Base-by-base conservation (phyloP, 2,113 vertebrate genomes). In the Cyphomyrus discorhynchus region DNA sequence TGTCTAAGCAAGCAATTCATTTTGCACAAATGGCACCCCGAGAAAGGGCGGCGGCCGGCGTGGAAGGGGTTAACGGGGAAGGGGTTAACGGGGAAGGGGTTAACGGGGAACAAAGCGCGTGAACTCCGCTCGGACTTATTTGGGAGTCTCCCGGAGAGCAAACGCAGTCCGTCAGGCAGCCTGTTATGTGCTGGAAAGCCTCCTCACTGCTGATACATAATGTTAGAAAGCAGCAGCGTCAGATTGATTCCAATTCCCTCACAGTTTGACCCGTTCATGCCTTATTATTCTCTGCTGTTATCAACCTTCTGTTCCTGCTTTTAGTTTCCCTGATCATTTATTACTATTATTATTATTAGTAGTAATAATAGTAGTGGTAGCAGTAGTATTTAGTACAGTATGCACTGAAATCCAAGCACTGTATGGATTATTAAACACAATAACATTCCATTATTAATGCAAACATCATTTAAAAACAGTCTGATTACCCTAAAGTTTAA, bases 1-100 rank as follows among this genome's bases (percentile, higher is more conserved):
- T 98, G 97, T 98, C 98, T 99, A 98, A 99, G 98, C 97, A 98
- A 98, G 98, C 98, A 98, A 99, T 99, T 99, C 98, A 99, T 99
- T 99, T 97, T 97, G 96, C 96, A 97, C 96, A 99, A 99, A 99
- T 99, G 98, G 98, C 98, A 98, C 92, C 94, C 95, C 95, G 96
- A 97, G 97, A 97, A 97, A 96, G 94, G 95, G 93, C 93, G 96
- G 62, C 3, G n/a, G 9, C 92, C 94, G 93, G 94, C 91, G 83
- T 53, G 35, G 95, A 97, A 98, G 97, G 98, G 97, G 98, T 99
- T 99, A 98, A 99, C 94, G 92, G 89, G 90, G 92, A 96, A 96
- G n/a, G n/a, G n/a, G n/a, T n/a, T n/a, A n/a, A n/a, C n/a, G n/a
- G n/a, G 35, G 95, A 97, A 98, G 97, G 98, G 97, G 98, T 99